These are phyloP conservation scores for Acanthaster planci DNA, from an alignment of 35 echinoderm and acorn worm genomes.

Conservation along the genomic window DNA sequence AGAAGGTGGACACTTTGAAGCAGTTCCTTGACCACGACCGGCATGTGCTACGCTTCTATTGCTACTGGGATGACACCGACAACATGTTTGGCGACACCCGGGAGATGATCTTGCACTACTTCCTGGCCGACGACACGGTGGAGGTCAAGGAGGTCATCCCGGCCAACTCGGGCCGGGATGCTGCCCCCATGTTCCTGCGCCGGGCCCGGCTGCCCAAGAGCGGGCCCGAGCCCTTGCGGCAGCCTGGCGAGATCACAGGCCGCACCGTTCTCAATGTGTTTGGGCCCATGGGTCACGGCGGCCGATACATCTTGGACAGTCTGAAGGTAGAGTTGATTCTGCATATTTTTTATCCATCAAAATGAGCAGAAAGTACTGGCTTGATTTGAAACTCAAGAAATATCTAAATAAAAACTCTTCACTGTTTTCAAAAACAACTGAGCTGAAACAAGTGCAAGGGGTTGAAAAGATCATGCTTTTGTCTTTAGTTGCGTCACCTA, in stretches of 20 bases:
- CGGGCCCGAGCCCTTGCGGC: conserved; percentile 74
- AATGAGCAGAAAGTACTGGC: background rate
- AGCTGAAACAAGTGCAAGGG: too few relatives aligned
- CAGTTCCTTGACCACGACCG: conserved; percentile 98
- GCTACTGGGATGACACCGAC: conserved; percentile 91
- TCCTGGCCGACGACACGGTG: conserved; percentile 94
- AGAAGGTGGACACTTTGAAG: conserved; percentile 98
- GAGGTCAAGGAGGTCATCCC: conserved; percentile 93
- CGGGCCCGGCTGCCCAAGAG: conserved; percentile 73
- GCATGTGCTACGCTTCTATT: conserved; percentile 91
- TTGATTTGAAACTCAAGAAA: background rate
- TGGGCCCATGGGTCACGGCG: conserved; percentile 95
- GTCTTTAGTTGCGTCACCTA: too few relatives aligned
- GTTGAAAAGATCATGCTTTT: too few relatives aligned
- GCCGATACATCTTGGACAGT: conserved; percentile 95
- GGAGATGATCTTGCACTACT: conserved; percentile 97
- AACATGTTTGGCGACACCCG: conserved; percentile 98
- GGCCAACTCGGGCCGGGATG: conserved; percentile 89
- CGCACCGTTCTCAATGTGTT: conserved; percentile 97
- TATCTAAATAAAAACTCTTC: background rate
- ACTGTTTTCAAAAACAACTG: too few relatives aligned
- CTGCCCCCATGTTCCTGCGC: conserved; percentile 90
- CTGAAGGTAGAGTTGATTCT: conserved; percentile 64
- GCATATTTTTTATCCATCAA: background rate
- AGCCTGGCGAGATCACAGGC: conserved; percentile 91